phyloP scores from a whole-genome alignment of 2,113 vertebrate genomes.

The Tichodroma muraria region DNA sequence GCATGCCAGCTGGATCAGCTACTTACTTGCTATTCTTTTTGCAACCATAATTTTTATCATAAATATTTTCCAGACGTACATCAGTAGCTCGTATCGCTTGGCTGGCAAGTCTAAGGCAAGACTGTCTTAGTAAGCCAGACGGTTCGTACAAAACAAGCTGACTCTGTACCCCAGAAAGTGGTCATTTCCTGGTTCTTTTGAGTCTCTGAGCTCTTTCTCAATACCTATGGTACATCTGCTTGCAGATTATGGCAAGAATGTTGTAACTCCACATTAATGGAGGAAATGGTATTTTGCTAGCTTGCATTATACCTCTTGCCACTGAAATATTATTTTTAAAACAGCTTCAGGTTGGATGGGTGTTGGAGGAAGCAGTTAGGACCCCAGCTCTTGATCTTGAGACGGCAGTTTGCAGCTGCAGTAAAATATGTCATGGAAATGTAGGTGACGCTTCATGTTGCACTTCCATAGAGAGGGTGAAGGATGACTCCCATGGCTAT shows the following conservation, averaged over 20 bases:
- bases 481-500: not conserved
- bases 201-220: not conserved
- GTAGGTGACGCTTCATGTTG: fast-evolving
- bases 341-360: not conserved
- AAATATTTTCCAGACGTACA: conserved; percentile 40
- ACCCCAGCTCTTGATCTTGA: not conserved
- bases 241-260: not conserved
- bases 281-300: not conserved
- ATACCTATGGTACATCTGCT: conserved; percentile 7
- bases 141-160: conserved; percentile 16
- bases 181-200: conserved; percentile 33
- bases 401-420: not conserved
- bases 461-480: not conserved
- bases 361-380: not conserved
- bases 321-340: not conserved
- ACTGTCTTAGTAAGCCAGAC: conserved; percentile 11
- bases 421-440: not conserved
- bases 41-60: conserved; percentile 36
- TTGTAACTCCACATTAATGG: not conserved
- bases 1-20: conserved; percentile 51
- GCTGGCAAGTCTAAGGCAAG: conserved; percentile 42
- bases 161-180: conserved; percentile 37
- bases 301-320: not conserved
- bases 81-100: conserved; percentile 18
- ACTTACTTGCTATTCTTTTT: conserved; percentile 45